phyloP scores from a whole-genome alignment of 2,113 vertebrate species.

The Elgaria multicarinata region DNA sequence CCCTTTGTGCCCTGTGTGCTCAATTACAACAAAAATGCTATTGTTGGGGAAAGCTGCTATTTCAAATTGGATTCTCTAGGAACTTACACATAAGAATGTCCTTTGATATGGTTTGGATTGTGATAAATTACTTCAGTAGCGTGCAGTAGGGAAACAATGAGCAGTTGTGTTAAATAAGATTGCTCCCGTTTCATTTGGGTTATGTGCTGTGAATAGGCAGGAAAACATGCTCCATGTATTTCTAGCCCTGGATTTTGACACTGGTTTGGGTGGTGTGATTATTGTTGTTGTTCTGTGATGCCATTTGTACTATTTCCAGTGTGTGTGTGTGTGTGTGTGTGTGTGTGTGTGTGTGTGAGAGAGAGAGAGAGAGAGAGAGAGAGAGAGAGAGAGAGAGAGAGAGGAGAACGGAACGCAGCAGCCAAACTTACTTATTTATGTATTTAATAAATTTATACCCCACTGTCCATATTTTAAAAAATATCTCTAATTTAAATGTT shows the following conservation, averaged over 20 bases:
- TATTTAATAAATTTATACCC: too few relatives aligned
- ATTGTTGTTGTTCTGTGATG: neutral
- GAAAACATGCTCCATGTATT: slow-evolving; percentile 8
- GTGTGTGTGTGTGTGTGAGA: too few relatives aligned
- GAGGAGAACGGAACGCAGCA: too few relatives aligned
- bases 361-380: neutral
- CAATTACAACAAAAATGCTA: neutral
- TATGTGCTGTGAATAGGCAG: slow-evolving; percentile 37
- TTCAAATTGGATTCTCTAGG: slow-evolving; percentile 24
- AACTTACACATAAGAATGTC: slow-evolving; percentile 34
- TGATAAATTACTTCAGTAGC: slow-evolving; percentile 33
- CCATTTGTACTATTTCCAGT: neutral
- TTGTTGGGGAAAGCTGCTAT: neutral
- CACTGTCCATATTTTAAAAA: too few relatives aligned
- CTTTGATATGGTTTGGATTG: slow-evolving; percentile 34
- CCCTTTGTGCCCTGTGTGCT: neutral
- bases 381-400: neutral
- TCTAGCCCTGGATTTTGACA: neutral
- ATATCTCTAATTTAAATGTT: neutral
- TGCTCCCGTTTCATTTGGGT: slow-evolving; percentile 24
- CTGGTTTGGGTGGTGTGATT: neutral
- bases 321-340: too few relatives aligned
- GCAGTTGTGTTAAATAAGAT: slow-evolving; percentile 30
- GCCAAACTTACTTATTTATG: too few relatives aligned
- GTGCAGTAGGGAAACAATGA: slow-evolving; percentile 36